Evolutionary conservation across 2,797 vertebrate genomes (phyloP).

Genomic region (Protonibea diacanthus): DNA sequence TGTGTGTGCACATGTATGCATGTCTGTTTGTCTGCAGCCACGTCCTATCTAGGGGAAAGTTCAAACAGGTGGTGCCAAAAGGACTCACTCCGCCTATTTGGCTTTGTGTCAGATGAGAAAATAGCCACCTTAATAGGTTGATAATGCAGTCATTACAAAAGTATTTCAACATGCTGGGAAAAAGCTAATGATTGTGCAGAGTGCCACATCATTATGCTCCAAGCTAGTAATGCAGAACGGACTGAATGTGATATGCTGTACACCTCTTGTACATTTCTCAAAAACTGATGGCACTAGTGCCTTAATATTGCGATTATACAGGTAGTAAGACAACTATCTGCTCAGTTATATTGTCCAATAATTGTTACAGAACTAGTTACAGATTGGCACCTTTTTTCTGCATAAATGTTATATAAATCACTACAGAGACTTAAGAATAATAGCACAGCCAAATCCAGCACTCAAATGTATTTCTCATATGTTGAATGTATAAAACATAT

Average conservation of each 20-base stretch:
- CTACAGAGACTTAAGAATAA: too few relatives aligned
- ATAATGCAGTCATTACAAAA: conserved; percentile 19
- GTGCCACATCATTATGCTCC: neutral
- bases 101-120: conserved; percentile 19
- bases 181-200: neutral
- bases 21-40: neutral
- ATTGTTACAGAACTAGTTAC: too few relatives aligned
- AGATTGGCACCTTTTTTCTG: too few relatives aligned
- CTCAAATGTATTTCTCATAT: too few relatives aligned
- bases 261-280: neutral
- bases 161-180: conserved; percentile 5
- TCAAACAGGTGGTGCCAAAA: neutral
- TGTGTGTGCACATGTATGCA: neutral
- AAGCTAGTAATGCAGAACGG: neutral
- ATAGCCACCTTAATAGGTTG: neutral
- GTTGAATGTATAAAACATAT: too few relatives aligned
- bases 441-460: too few relatives aligned
- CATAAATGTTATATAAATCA: too few relatives aligned
- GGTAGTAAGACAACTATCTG: neutral
- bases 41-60: conserved; percentile 33
- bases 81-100: conserved; percentile 24
- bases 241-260: too few relatives aligned
- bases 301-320: neutral
- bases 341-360: too few relatives aligned
- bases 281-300: neutral